Conservation (phyloP, 2,113 vertebrate genomes). For the Himantopus leucocephalus region DNA sequence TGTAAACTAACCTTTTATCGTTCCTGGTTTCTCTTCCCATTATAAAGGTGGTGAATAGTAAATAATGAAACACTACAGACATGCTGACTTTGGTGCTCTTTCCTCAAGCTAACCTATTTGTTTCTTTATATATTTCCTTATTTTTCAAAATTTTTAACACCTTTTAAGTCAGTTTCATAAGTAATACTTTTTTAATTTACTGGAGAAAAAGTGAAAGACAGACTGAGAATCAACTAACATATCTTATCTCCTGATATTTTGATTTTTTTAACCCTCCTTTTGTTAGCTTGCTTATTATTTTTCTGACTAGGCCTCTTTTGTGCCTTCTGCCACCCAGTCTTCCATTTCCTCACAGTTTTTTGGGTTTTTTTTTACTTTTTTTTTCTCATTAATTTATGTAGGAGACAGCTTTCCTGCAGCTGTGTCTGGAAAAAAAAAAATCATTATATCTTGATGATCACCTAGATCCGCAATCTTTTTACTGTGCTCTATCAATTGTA, state of each 20-base stretch:
- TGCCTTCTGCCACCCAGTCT: background rate
- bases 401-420: background rate
- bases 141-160: background rate
- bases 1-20: background rate
- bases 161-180: background rate
- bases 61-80: background rate
- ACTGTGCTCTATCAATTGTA: background rate
- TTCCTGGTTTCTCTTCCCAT: background rate
- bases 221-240: background rate
- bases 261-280: background rate
- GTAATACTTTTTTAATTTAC: background rate
- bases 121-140: background rate
- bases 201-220: background rate
- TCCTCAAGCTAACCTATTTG: background rate
- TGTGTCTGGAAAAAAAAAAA: background rate
- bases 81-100: background rate
- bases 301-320: background rate
- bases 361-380: background rate
- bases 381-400: background rate
- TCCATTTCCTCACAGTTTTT: background rate
- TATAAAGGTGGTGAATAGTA: background rate
- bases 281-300: background rate
- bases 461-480: background rate
- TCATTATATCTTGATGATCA: background rate
- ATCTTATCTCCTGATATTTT: background rate